Percentiles rank a stretch among this genome's conserved stretches.
Evolutionary conservation across 2,888 invertebrate genomes (phyloP).

Genomic region (Pheosia gnoma): DNA sequence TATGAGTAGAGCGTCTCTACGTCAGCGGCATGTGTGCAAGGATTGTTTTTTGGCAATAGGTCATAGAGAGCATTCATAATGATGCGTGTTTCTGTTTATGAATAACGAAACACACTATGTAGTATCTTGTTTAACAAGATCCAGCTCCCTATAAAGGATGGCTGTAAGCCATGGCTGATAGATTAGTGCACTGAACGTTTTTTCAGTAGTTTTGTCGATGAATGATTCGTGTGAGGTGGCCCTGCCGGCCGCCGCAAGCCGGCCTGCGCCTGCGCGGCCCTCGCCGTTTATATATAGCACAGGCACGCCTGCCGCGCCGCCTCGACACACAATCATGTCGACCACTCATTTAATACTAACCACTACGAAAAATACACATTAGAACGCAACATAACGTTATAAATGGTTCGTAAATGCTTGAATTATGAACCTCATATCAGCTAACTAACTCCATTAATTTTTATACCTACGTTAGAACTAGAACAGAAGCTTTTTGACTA

Average conservation of each 20-base stretch:
- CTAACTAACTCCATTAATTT: neutral
- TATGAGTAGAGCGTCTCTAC: neutral
- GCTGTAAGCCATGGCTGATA: constrained; percentile 5
- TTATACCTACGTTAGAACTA: neutral
- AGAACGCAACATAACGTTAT: constrained; percentile 15
- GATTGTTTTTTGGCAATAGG: constrained; percentile 3
- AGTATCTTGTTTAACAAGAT: neutral
- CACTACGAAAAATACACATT: constrained; percentile 38
- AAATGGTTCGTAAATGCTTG: neutral
- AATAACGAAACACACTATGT: neutral
- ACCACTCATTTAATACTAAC: constrained; percentile 61
- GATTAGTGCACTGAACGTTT: constrained; percentile 34
- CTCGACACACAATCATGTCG: constrained; percentile 71
- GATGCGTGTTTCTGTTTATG: constrained; percentile 9
- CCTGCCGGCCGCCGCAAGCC: constrained; percentile 51
- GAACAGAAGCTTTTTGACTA: too few species aligned
- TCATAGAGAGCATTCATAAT: constrained; percentile 5
- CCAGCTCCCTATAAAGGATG: neutral
- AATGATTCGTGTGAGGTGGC: constrained; percentile 64
- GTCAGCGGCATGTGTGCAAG: constrained; percentile 1
- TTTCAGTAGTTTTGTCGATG: constrained; percentile 55
- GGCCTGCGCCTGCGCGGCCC: constrained; percentile 58
- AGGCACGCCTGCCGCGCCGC: constrained; percentile 71
- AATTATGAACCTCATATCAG: neutral
- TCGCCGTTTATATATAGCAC: constrained; percentile 78